phyloP scores from a whole-genome alignment of 37 sponge, comb jelly and placozoan genomes.

The Bolinopsis microptera region DNA sequence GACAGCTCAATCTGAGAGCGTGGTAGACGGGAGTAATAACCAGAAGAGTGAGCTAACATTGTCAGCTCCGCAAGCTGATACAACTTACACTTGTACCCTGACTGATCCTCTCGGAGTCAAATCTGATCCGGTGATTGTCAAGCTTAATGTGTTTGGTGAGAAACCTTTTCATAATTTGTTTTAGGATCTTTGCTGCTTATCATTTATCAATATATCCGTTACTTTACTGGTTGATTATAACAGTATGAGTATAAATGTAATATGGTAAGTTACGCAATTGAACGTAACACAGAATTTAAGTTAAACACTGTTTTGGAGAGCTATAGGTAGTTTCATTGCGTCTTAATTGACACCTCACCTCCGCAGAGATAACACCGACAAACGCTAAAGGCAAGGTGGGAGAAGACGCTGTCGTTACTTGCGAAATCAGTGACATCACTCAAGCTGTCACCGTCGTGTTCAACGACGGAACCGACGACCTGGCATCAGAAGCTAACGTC shows the following conservation, averaged over 20 bases:
- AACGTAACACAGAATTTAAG: no score
- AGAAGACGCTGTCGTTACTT: background rate
- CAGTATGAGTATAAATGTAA: no score
- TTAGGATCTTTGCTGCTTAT: background rate
- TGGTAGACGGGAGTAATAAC: background rate
- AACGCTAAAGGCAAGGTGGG: background rate
- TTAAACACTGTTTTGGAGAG: no score
- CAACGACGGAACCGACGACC: background rate
- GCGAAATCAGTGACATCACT: background rate
- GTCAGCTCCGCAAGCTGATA: background rate
- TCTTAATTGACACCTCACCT: no score
- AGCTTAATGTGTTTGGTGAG: background rate
- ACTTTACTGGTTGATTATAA: no score
- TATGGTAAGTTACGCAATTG: no score
- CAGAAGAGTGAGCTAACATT: background rate
- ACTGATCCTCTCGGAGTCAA: background rate
- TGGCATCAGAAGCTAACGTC: background rate
- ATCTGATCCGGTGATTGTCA: background rate
- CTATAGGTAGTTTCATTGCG: no score
- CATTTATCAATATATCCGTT: no score
- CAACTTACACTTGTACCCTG: conserved; percentile 9
- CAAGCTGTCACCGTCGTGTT: background rate
- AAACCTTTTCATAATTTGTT: no score
- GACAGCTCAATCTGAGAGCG: background rate
- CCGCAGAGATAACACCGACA: background rate